Evolutionary conservation across 2,113 vertebrate species (phyloP), one percentile per base, ranked within the genome.

Genomic region (Puntigrus tetrazona): DNA sequence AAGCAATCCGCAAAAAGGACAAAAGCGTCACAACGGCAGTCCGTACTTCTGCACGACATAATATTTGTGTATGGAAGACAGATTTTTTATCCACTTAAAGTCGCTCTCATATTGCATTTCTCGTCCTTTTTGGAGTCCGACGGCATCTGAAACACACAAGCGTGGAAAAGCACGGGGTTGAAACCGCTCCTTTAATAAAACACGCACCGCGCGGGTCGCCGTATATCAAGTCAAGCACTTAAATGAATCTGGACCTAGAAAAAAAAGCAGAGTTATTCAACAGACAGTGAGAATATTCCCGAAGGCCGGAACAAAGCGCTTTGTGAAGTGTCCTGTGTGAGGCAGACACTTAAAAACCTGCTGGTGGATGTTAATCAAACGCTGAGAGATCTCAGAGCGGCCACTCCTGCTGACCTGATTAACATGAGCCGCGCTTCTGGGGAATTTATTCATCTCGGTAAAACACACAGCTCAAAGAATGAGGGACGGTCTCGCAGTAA

Each of bases 361-460:
- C 52, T 57, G 57, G n/a, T n/a, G 50, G 22, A 59, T 78, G 75
- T 59, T 78, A 78, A 78, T 78, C 29, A 78, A 38, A 78, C 31
- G 14, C n/a, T 41, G 75, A 78, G 31, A 77, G 75, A 78, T 57
- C 75, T 78, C 75, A n/a, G 52, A 59, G 52, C 75, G 20, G 20
- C 11, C 31, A 29, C 61, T 69, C 34, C 82, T 31, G 74, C 27
- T 86, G 85, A 84, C 76, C 85, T 78, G 78, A 78, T 84, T 86
- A 79, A 74, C 41, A 57, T 11, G 7, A 55, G 10, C 55, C 27
- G n/a, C 14, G 18, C 79, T 78, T 79, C 78, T 69, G 45, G 55
- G 83, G 80, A 29, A 67, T 83, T 69, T 82, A 84, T 87, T 81
- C 76, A 82, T 79, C 10, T 57, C 22, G 16, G 41, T 59, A 41